A percentile compares a stretch with the other conserved stretches of the same genome.
Conservation (phyloP, 2,113 vertebrate genomes). For the Channa argus region DNA sequence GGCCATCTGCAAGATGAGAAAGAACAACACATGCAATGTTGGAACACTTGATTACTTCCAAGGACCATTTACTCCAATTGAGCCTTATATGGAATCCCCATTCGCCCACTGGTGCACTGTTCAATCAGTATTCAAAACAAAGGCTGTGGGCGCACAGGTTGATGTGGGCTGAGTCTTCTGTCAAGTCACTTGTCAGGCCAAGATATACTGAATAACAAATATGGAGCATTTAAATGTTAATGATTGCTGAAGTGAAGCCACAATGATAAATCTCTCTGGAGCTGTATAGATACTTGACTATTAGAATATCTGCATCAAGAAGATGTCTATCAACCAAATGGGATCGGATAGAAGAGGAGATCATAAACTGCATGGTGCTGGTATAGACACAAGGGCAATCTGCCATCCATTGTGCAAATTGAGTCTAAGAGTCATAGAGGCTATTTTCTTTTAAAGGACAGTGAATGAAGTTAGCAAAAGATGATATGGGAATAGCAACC, state of each 20-base stretch:
- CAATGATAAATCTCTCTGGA: not conserved
- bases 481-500: not conserved
- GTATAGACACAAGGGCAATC: not conserved
- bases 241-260: not conserved
- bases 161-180: slow-evolving; percentile 9
- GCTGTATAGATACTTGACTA: not conserved
- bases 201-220: slow-evolving; percentile 14
- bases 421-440: slow-evolving; percentile 13
- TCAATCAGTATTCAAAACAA: not conserved
- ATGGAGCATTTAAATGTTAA: slow-evolving; percentile 3
- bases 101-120: not conserved
- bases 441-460: slow-evolving; percentile 7
- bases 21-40: not conserved
- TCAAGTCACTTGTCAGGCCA: slow-evolving; percentile 5
- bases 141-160: not conserved
- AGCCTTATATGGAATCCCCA: not conserved
- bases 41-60: not conserved
- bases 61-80: not conserved
- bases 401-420: slow-evolving; percentile 4
- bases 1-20: not conserved
- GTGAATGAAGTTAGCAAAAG: slow-evolving; percentile 1
- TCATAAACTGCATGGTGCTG: not conserved
- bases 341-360: not conserved
- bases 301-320: not conserved
- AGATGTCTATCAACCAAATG: not conserved